A percentile compares a stretch with the other conserved stretches of the same genome.
Evolutionary conservation across 2,797 vertebrate genomes (phyloP).

Genomic region (Borostomias antarcticus): DNA sequence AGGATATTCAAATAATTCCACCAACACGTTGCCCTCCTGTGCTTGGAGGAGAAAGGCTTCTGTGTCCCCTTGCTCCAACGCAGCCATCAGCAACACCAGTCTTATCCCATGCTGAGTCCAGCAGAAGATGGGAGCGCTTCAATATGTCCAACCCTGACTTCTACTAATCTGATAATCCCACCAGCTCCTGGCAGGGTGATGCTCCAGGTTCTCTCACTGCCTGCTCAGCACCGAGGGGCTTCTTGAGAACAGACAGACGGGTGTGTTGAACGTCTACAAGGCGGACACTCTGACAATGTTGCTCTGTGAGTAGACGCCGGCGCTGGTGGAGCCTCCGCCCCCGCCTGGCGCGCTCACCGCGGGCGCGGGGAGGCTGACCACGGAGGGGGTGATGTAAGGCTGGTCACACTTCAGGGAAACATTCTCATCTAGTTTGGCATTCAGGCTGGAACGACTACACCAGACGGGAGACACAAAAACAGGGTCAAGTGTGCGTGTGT

Average conservation of each 20-base stretch:
- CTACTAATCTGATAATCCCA: slow-evolving; percentile 62
- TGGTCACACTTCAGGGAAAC: slow-evolving; percentile 94
- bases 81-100: slow-evolving; percentile 54
- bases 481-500: slow-evolving; percentile 19
- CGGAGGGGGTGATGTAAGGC: slow-evolving; percentile 93
- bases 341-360: slow-evolving; percentile 88
- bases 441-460: slow-evolving; percentile 93
- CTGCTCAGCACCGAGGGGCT: slow-evolving; percentile 65
- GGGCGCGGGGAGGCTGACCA: slow-evolving; percentile 94
- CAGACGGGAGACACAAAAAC: slow-evolving; percentile 38
- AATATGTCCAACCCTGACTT: slow-evolving; percentile 53
- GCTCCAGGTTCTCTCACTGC: slow-evolving; percentile 71
- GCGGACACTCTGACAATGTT: slow-evolving; percentile 99
- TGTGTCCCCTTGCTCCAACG: slow-evolving; percentile 57
- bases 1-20: slow-evolving; percentile 56
- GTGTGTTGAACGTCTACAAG: slow-evolving; percentile 87
- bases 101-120: slow-evolving; percentile 72
- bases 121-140: slow-evolving; percentile 72
- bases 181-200: slow-evolving; percentile 77
- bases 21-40: slow-evolving; percentile 61
- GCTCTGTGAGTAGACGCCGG: slow-evolving; percentile 88
- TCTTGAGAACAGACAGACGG: slow-evolving; percentile 61
- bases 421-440: slow-evolving; percentile 94
- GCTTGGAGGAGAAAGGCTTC: slow-evolving; percentile 68
- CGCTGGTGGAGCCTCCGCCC: slow-evolving; percentile 83